Base-by-base conservation (phyloP, 2,888 invertebrate genomes). In the Eurois occulta region DNA sequence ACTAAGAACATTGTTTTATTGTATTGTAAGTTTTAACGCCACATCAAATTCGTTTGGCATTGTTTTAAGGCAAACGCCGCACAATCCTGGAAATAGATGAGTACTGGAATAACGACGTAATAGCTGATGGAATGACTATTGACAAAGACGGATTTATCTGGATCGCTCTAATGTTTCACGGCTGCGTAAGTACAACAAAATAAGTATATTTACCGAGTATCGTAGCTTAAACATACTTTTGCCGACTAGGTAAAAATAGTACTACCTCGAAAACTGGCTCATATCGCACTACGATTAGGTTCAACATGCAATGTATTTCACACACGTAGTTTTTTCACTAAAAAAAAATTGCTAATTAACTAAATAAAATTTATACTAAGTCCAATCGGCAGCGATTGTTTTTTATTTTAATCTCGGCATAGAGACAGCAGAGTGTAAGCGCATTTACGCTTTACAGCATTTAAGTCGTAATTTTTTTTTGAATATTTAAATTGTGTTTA, bases 91-190 rank as follows among this genome's bases (percentile, higher is more conserved):
- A 97, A 81, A 89, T 97, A 1, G 86, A 86, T 18, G 90, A 94
- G 8, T 91, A 96, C 86, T 87, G 83, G 81, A 72, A 80, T 13
- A 74, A 80, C 8, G 58, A 60, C 28, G 88, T 86, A 2, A 88
- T 88, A 55, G 97, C 97, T 0, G 97, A 97, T 89, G 97, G 97
- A 11, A 98, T 98, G 98, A 98, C 98, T 0, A 98, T 98, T 48
- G 98, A 98, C 90, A 93, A 94, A 8, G 96, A 97, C 66, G 98
- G 97, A 66, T 97, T 98, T 89, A 94, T 98, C 35, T 98, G 98
- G 98, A 96, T 98, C n/a, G 97, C 97, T 1, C 85, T 97, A 1
- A 97, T 94, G 91, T 95, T 93, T 65, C 98, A 97, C 18, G 96
- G 97, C 66, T 93, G 97, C 80, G 97, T 98, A 80, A 84, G 88